A percentile compares a stretch with the other conserved stretches of the same genome.
Evolutionary conservation across 2,797 vertebrate genomes (phyloP).

Genomic region (Jordanella pulchra): DNA sequence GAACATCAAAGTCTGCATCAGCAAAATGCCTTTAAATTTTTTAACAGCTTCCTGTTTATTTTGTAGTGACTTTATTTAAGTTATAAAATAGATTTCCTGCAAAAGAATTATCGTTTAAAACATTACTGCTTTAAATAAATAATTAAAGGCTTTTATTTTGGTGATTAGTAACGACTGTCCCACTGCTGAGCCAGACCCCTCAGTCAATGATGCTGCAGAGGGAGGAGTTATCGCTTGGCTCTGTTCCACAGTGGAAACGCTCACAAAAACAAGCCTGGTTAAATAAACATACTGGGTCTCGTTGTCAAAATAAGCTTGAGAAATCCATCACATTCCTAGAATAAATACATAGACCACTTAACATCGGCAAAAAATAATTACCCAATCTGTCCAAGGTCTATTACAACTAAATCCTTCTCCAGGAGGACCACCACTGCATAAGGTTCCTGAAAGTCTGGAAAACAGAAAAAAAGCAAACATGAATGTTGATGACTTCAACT

Average conservation of each 20-base stretch:
- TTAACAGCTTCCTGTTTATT: too few relatives aligned
- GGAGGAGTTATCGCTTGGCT: not conserved
- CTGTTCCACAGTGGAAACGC: too few relatives aligned
- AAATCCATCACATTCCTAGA: not conserved
- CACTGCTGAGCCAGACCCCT: not conserved
- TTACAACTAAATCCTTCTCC: conserved; percentile 97
- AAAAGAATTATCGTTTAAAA: not conserved
- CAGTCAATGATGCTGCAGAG: not conserved
- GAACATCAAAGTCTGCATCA: too few relatives aligned
- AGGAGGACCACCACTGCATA: conserved; percentile 97
- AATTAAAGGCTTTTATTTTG: not conserved
- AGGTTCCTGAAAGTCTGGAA: conserved; percentile 95
- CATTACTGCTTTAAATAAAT: not conserved
- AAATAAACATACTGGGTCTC: too few relatives aligned
- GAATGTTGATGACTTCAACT: not conserved
- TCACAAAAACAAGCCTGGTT: too few relatives aligned
- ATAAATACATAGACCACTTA: not conserved
- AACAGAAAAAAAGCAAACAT: conserved; percentile 25
- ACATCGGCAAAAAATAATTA: conserved; percentile 73
- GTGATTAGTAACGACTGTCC: not conserved
- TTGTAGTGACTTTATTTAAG: not conserved
- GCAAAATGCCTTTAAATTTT: too few relatives aligned
- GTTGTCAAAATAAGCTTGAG: too few relatives aligned
- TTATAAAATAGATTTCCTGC: not conserved
- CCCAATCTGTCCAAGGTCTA: conserved; percentile 98